A percentile compares a stretch with the other conserved stretches of the same genome.
phyloP scores from a whole-genome alignment of 2,888 invertebrate species.

The Hemistola chrysoprasaria region DNA sequence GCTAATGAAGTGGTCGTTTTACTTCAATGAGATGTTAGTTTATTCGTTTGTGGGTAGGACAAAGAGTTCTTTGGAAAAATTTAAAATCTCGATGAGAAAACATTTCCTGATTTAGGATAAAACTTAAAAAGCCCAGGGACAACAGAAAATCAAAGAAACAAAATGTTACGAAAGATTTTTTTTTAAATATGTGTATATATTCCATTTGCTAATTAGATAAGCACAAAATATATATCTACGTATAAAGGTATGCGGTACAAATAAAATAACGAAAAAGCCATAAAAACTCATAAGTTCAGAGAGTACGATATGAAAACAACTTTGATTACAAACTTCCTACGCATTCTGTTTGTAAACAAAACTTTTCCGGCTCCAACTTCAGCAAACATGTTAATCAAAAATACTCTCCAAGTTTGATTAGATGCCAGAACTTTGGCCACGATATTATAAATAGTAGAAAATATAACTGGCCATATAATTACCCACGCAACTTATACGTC shows the following conservation, averaged over 20 bases:
- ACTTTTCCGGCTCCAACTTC: slow-evolving; percentile 14
- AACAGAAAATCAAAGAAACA: too few relatives aligned
- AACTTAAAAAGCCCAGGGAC: too few relatives aligned
- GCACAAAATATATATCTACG: too few relatives aligned
- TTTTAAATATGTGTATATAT: too few relatives aligned
- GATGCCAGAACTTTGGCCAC: slow-evolving; percentile 27
- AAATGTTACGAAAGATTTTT: too few relatives aligned
- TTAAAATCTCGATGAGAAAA: too few relatives aligned
- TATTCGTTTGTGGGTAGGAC: neutral
- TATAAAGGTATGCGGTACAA: too few relatives aligned
- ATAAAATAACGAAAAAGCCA: too few relatives aligned
- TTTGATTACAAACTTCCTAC: slow-evolving; percentile 12
- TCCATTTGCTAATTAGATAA: too few relatives aligned
- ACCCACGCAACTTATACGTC: slow-evolving; percentile 43
- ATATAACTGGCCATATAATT: slow-evolving; percentile 59
- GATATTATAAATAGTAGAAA: slow-evolving; percentile 50
- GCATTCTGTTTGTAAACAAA: slow-evolving; percentile 13
- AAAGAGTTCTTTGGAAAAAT: too few relatives aligned
- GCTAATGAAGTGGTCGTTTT: slow-evolving; percentile 18
- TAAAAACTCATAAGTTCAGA: too few relatives aligned
- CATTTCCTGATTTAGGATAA: too few relatives aligned
- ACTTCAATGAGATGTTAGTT: slow-evolving; percentile 13
- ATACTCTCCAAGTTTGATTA: slow-evolving; percentile 30
- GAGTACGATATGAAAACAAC: neutral
- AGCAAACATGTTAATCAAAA: slow-evolving; percentile 16